Conservation (phyloP, 2,113 vertebrate species). For the Ciconia stormi region DNA sequence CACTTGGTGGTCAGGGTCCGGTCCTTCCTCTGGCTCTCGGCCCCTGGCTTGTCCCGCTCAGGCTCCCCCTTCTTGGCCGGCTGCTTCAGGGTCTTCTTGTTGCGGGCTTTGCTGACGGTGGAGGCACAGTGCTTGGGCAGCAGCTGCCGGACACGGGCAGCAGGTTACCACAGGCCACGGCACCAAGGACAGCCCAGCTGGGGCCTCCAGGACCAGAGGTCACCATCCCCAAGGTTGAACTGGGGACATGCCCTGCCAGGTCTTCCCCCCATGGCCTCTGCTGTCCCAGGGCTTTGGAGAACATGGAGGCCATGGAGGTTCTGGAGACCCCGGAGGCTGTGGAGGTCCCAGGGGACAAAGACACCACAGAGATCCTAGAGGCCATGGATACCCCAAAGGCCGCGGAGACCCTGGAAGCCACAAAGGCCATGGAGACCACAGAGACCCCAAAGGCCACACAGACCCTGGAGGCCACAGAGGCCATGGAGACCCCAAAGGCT, state of each 20-base stretch:
- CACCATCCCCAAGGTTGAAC: fast-evolving
- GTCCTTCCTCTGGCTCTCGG: conserved; percentile 89
- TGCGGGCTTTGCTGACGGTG: conserved; percentile 86
- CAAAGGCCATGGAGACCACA: too few species aligned
- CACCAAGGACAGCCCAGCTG: fast-evolving
- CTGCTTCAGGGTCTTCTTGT: conserved; percentile 82
- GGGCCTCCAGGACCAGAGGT: background rate
- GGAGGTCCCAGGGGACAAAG: background rate
- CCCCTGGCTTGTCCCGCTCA: conserved; percentile 86
- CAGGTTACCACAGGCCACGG: fast-evolving
- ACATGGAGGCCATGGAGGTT: background rate
- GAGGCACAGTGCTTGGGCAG: conserved; percentile 88
- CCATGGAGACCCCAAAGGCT: too few species aligned
- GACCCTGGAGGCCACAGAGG: background rate
- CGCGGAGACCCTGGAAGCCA: background rate
- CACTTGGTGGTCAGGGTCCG: conserved; percentile 86
- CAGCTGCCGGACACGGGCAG: conserved; percentile 63
- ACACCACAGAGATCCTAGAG: background rate
- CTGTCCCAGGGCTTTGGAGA: background rate
- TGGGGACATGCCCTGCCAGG: fast-evolving
- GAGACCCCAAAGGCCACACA: background rate
- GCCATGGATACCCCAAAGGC: background rate
- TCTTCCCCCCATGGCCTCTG: background rate
- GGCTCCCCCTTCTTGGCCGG: conserved; percentile 81
- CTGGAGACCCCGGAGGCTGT: background rate